These are phyloP conservation scores for Poecilia velifera DNA, from an alignment of 2,797 vertebrate genomes.

Conservation along the genomic window DNA sequence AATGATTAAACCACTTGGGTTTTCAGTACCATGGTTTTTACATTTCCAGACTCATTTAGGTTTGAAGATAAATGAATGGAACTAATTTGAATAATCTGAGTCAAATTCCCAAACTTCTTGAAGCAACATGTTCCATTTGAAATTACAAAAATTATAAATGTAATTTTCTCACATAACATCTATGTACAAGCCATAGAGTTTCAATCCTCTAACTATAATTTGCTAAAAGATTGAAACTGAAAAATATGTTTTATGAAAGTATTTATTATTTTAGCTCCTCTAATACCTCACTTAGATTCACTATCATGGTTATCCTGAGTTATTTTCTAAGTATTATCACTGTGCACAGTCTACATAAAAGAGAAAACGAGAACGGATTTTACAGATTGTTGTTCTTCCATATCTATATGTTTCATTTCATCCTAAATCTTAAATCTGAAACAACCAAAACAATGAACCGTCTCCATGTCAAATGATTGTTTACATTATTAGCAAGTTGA, in stretches of 20 bases:
- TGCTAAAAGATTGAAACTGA: neutral
- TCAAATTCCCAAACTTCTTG: neutral
- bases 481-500: neutral
- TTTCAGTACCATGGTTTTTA: neutral
- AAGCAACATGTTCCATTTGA: neutral
- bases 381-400: neutral
- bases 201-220: neutral
- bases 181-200: neutral
- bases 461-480: neutral
- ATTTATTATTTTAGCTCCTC: neutral
- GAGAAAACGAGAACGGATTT: neutral
- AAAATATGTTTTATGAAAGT: neutral
- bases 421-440: neutral
- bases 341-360: neutral
- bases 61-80: neutral
- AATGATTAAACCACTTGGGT: neutral
- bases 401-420: neutral
- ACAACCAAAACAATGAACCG: neutral
- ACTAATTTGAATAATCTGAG: neutral
- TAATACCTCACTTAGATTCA: neutral
- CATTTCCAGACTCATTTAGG: neutral
- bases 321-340: neutral
- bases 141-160: neutral
- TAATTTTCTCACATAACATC: neutral
- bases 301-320: neutral